These are phyloP conservation scores for Siniperca undulata DNA, from an alignment of 2,797 vertebrate genomes.

Conservation along the genomic window DNA sequence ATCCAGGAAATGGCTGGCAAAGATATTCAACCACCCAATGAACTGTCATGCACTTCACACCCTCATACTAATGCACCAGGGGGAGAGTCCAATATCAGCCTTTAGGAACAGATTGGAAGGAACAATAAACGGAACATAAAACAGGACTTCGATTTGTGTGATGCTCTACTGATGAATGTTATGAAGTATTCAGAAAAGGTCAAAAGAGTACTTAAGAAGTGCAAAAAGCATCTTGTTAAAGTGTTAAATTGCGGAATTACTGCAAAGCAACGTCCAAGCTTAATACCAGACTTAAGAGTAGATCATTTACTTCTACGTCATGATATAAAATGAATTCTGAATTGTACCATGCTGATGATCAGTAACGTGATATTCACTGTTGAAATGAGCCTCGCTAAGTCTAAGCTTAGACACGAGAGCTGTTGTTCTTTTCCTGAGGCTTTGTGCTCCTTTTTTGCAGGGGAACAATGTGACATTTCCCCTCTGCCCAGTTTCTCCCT, in stretches of 20 bases:
- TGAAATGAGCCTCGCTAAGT: slow-evolving; percentile 37
- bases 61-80: slow-evolving; percentile 52
- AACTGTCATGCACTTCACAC: slow-evolving; percentile 49
- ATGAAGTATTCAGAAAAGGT: slow-evolving; percentile 48
- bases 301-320: slow-evolving; percentile 14
- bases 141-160: slow-evolving; percentile 43
- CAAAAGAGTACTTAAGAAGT: slow-evolving; percentile 36
- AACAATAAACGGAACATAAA: slow-evolving; percentile 53
- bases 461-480: slow-evolving; percentile 78
- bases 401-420: slow-evolving; percentile 62
- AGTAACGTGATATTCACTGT: slow-evolving; percentile 31
- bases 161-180: slow-evolving; percentile 20
- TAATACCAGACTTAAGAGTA: background rate
- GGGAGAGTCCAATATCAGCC: slow-evolving; percentile 24
- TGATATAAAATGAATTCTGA: slow-evolving; percentile 22
- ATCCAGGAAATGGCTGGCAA: slow-evolving; percentile 61
- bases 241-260: background rate
- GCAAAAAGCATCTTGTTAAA: slow-evolving; percentile 13
- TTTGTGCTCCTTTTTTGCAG: slow-evolving; percentile 56
- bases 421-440: slow-evolving; percentile 65
- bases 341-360: slow-evolving; percentile 10
- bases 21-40: slow-evolving; percentile 59
- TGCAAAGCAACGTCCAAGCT: background rate
- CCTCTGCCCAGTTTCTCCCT: slow-evolving; percentile 65
- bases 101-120: slow-evolving; percentile 25